A percentile compares a stretch with the other conserved stretches of the same genome.
These are phyloP conservation scores for Sthenelais limicola DNA, from an alignment of 2,888 invertebrate genomes.

Conservation along the genomic window DNA sequence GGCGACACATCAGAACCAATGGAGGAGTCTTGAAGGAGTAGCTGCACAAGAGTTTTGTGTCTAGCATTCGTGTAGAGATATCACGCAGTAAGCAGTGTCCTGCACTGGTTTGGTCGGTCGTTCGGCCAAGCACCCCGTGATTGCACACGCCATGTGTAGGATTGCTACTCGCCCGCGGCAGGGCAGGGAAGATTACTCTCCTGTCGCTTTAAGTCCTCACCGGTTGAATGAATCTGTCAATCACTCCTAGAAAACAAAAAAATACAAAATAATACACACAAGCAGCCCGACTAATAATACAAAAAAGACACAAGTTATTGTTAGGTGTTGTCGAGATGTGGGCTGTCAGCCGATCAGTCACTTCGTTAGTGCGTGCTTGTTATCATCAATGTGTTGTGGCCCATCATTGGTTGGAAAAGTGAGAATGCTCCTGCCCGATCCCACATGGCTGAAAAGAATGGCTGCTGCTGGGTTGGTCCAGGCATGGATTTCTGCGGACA, in stretches of 20 bases:
- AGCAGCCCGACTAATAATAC: constrained; percentile 28
- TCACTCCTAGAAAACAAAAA: constrained; percentile 33
- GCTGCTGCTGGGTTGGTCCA: too few relatives aligned
- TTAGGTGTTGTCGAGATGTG: constrained; percentile 30
- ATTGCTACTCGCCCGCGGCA: neutral
- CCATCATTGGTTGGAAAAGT: too few relatives aligned
- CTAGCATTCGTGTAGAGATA: constrained; percentile 31
- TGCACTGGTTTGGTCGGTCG: constrained; percentile 28
- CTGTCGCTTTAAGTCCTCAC: neutral
- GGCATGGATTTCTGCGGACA: too few relatives aligned
- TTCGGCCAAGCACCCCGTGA: neutral
- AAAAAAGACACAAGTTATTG: constrained; percentile 13
- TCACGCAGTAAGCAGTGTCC: constrained; percentile 31
- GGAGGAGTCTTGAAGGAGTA: constrained; percentile 41
- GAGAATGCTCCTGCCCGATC: too few relatives aligned
- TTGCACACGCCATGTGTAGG: neutral
- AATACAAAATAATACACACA: neutral
- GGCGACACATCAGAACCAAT: constrained; percentile 33
- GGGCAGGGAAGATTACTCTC: too few relatives aligned
- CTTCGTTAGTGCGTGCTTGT: constrained; percentile 39
- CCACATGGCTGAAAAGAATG: too few relatives aligned
- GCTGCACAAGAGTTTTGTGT: constrained; percentile 18
- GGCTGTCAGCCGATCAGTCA: constrained; percentile 27
- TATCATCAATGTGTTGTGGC: constrained; percentile 33
- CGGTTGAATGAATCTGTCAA: neutral